Conservation (phyloP, 2,113 vertebrate species). For the Macquaria ambigua region DNA sequence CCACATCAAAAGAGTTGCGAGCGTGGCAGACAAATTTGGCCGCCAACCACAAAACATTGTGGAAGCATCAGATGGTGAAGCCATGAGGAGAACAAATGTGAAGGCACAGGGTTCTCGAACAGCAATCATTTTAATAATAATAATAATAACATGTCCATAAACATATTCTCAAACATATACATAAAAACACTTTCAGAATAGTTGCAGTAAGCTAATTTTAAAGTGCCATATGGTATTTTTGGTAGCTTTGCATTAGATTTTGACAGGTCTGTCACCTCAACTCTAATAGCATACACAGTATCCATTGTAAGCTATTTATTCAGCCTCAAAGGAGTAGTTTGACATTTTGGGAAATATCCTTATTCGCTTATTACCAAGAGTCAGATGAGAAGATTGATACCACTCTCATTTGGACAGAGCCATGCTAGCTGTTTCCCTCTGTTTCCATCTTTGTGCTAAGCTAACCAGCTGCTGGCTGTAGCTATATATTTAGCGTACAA, state of each 20-base stretch:
- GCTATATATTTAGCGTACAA: too few relatives aligned
- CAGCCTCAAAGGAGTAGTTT: not conserved
- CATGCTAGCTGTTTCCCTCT: too few relatives aligned
- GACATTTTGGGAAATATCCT: not conserved
- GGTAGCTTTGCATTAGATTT: not conserved
- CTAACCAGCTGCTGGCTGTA: too few relatives aligned
- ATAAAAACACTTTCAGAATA: not conserved
- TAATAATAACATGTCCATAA: not conserved
- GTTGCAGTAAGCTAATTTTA: not conserved
- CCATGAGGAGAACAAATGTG: slow-evolving; percentile 42
- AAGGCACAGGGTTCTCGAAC: slow-evolving; percentile 5
- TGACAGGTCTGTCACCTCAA: not conserved
- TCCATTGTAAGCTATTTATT: too few relatives aligned
- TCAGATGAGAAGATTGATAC: not conserved
- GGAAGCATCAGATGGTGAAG: slow-evolving; percentile 16
- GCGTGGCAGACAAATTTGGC: slow-evolving; percentile 40
- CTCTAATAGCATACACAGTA: not conserved
- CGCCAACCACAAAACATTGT: slow-evolving; percentile 8
- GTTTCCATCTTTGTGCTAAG: too few relatives aligned
- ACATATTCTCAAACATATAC: not conserved
- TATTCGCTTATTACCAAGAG: not conserved
- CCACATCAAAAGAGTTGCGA: slow-evolving; percentile 46
- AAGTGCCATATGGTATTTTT: not conserved
- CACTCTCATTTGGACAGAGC: not conserved
- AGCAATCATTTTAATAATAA: not conserved